Evolutionary conservation across 2,888 invertebrate species (phyloP).

Genomic region (Deilephila porcellus): DNA sequence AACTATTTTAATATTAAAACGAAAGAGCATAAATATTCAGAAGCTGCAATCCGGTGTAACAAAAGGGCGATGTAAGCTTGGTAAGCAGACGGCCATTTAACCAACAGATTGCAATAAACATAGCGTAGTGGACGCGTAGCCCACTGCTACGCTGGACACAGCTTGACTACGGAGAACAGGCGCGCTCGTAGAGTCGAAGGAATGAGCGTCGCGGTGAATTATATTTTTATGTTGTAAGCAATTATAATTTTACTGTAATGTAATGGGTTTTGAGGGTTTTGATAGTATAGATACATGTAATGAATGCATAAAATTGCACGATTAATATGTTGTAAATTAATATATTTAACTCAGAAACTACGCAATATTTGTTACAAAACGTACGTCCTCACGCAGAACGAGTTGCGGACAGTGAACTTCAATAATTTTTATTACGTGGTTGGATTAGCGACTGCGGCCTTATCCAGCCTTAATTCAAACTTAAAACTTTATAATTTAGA

Average conservation of each 20-base stretch:
- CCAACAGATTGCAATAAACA: conserved; percentile 83
- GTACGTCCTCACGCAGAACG: no score
- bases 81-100: conserved; percentile 78
- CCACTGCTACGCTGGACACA: conserved; percentile 73
- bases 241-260: neutral
- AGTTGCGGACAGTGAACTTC: no score
- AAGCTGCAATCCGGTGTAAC: conserved; percentile 60
- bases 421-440: no score
- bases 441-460: no score
- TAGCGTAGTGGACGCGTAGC: conserved; percentile 74
- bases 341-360: no score
- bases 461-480: no score
- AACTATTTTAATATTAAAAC: conserved; percentile 21
- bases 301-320: no score
- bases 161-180: conserved; percentile 65
- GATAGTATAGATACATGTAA: no score
- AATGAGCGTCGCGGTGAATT: neutral
- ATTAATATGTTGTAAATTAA: no score
- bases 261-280: neutral
- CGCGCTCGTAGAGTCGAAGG: conserved; percentile 50
- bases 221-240: neutral
- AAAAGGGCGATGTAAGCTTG: conserved; percentile 71
- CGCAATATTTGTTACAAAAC: no score
- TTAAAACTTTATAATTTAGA: no score
- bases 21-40: conserved; percentile 48